Evolutionary conservation across 2,797 vertebrate genomes (phyloP).

Genomic region (Synanceia verrucosa): DNA sequence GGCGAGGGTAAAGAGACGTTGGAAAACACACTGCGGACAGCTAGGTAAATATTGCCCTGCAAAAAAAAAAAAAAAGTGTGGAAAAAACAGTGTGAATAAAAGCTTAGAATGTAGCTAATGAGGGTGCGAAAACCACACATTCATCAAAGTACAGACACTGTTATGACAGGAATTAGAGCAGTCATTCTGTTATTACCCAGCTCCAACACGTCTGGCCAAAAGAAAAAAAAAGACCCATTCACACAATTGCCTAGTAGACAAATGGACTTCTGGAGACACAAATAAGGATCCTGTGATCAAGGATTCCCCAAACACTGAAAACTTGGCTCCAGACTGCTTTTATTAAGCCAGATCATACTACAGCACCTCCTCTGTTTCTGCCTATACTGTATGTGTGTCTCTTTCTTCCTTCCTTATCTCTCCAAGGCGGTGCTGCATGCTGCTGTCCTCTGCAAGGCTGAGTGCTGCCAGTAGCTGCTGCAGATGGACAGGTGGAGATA

Average conservation of each 20-base stretch:
- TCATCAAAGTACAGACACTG: constrained; percentile 19
- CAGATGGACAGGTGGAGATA: constrained; percentile 87
- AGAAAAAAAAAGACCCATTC: constrained; percentile 24
- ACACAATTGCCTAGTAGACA: neutral
- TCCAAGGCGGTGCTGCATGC: constrained; percentile 46
- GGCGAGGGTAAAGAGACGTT: constrained; percentile 54
- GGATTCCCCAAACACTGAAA: constrained; percentile 39
- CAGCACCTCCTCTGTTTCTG: constrained; percentile 50
- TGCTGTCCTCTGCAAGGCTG: constrained; percentile 62
- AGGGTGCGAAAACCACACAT: constrained; percentile 29
- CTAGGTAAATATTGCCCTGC: constrained; percentile 35
- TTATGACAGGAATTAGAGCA: constrained; percentile 31
- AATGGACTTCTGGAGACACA: neutral
- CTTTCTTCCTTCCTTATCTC: constrained; percentile 71
- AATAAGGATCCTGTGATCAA: constrained; percentile 8
- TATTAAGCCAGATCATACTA: constrained; percentile 37
- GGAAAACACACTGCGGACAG: constrained; percentile 56
- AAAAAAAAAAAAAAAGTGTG: neutral
- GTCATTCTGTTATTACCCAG: constrained; percentile 2
- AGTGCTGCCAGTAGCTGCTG: constrained; percentile 77
- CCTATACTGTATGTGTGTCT: constrained; percentile 48
- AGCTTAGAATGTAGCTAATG: constrained; percentile 19
- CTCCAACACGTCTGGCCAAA: constrained; percentile 25
- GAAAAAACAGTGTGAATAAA: constrained; percentile 8
- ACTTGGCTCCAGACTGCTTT: constrained; percentile 30